A percentile compares a stretch with the other conserved stretches of the same genome.
Conservation (phyloP, 2,113 vertebrate genomes). For the Delphinus delphis region DNA sequence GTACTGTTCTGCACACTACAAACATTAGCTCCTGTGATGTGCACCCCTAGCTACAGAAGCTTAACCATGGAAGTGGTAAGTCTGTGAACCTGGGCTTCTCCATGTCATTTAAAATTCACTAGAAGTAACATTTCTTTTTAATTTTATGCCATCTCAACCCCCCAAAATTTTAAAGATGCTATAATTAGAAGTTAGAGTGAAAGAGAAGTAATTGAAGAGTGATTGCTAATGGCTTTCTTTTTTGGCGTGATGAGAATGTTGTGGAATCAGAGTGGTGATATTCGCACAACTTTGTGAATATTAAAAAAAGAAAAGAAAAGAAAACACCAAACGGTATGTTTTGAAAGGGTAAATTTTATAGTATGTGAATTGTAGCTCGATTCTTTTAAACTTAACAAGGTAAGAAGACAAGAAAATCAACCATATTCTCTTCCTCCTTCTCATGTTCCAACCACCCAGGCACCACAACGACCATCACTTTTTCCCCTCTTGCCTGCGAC, state of each 20-base stretch:
- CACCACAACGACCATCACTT: background rate
- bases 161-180: background rate
- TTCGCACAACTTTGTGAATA: background rate
- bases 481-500: background rate
- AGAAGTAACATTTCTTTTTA: background rate
- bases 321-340: background rate
- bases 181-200: background rate
- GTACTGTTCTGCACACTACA: rapidly evolving
- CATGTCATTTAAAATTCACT: background rate
- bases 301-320: background rate
- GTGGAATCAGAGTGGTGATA: background rate
- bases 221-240: background rate
- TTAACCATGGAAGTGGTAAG: rapidly evolving
- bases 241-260: background rate
- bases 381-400: background rate
- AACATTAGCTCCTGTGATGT: rapidly evolving
- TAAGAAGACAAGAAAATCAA: background rate
- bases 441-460: rapidly evolving
- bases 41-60: rapidly evolving
- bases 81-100: background rate
- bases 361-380: background rate
- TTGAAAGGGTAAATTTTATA: background rate
- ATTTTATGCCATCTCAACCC: background rate
- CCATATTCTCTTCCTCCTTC: too few species aligned
- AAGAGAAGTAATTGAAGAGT: rapidly evolving